These are phyloP conservation scores for Poeciliopsis gracilis DNA, from an alignment of 2,797 vertebrate species.

Conservation along the genomic window DNA sequence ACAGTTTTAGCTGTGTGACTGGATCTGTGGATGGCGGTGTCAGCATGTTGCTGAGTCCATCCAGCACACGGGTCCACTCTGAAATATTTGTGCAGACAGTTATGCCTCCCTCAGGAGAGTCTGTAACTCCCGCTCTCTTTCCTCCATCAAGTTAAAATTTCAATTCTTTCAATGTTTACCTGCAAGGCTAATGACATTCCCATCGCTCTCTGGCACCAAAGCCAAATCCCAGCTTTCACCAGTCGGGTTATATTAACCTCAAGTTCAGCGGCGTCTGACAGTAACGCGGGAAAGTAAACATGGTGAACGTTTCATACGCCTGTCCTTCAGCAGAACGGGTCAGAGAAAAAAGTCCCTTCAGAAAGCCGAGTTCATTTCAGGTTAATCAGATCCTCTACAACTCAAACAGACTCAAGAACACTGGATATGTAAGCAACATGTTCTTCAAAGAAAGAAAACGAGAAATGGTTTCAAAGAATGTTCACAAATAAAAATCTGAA, in stretches of 20 bases:
- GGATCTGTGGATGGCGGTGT: constrained; percentile 22
- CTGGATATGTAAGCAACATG: not conserved
- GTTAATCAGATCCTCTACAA: not conserved
- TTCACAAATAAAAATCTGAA: not conserved
- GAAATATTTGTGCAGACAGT: constrained; percentile 32
- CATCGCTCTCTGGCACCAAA: not conserved
- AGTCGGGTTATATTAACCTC: not conserved
- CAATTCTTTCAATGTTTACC: constrained; percentile 15
- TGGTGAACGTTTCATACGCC: not conserved
- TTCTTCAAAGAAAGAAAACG: not conserved
- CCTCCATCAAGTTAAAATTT: constrained; percentile 22
- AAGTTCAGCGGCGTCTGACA: not conserved
- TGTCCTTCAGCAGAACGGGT: not conserved
- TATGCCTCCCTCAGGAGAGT: constrained; percentile 31
- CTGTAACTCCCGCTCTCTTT: constrained; percentile 1
- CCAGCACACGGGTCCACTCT: constrained; percentile 1
- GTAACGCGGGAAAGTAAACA: not conserved
- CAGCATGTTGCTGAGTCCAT: constrained; percentile 38
- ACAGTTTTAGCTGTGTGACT: constrained; percentile 22
- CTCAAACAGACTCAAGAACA: not conserved
- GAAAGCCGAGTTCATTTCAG: not conserved
- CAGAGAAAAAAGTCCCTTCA: not conserved
- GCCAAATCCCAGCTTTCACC: constrained; percentile 1
- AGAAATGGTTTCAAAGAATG: not conserved
- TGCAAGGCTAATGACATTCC: not conserved